Conservation (phyloP, 2,113 vertebrate genomes). For the Sarotherodon lohbergeri region DNA sequence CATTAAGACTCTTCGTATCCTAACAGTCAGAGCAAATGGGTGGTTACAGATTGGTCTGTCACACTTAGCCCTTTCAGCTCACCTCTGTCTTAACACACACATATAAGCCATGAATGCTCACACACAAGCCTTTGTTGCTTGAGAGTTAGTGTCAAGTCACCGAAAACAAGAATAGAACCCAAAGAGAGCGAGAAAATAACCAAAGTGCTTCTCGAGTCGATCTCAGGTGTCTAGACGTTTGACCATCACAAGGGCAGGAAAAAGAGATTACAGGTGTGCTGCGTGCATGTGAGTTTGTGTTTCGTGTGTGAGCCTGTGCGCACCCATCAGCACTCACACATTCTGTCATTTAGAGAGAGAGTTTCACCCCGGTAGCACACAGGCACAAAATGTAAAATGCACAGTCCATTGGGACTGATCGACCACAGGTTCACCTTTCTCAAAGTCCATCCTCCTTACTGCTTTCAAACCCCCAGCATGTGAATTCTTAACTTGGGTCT, state of each 20-base stretch:
- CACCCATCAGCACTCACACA: not conserved
- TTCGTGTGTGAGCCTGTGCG: not conserved
- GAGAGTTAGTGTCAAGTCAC: slow-evolving; percentile 1
- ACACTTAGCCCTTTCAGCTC: slow-evolving; percentile 45
- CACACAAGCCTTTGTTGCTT: not conserved
- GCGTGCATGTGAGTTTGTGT: not conserved
- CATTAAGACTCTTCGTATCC: slow-evolving; percentile 50
- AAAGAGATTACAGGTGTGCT: not conserved
- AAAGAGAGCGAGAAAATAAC: not conserved
- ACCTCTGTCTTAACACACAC: slow-evolving; percentile 4
- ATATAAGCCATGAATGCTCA: not conserved
- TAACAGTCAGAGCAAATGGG: slow-evolving; percentile 50
- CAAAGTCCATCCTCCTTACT: not conserved
- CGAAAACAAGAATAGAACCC: not conserved
- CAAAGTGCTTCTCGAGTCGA: slow-evolving; percentile 18
- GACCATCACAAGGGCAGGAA: slow-evolving; percentile 1
- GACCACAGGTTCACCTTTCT: slow-evolving; percentile 17
- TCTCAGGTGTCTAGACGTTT: slow-evolving; percentile 11
- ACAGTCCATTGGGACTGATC: slow-evolving; percentile 13
- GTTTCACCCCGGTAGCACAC: not conserved
- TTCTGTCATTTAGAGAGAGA: not conserved
- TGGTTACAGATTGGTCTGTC: slow-evolving; percentile 62
- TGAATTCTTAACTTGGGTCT: slow-evolving; percentile 33
- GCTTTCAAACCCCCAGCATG: not conserved
- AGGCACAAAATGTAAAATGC: not conserved